Conservation (phyloP, 2,797 vertebrate species). For the Eulemur mongoz region DNA sequence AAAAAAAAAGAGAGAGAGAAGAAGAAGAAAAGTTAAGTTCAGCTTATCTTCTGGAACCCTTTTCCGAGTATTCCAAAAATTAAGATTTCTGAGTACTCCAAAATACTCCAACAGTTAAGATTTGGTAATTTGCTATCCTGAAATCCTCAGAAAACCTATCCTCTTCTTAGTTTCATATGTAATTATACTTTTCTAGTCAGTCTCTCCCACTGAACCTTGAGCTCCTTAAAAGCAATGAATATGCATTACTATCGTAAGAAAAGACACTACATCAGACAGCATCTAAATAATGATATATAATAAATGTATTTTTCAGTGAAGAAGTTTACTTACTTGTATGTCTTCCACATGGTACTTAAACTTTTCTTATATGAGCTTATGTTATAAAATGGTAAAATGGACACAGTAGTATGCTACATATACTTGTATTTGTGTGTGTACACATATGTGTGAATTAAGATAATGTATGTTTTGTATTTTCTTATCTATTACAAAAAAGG, state of each 20-base stretch:
- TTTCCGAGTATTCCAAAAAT: background rate
- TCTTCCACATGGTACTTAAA: background rate
- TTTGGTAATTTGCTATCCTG: background rate
- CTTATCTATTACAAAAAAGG: background rate
- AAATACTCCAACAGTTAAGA: background rate
- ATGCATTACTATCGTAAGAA: background rate
- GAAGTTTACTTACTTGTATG: background rate
- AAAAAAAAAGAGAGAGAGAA: background rate
- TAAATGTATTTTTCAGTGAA: no score
- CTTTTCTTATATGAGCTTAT: background rate
- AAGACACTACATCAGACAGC: background rate
- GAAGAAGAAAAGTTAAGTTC: no score
- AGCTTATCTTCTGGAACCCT: background rate
- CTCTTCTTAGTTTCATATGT: no score
- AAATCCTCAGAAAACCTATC: background rate
- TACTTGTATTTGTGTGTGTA: no score
- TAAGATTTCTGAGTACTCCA: no score
- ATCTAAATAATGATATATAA: background rate
- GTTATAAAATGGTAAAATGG: background rate
- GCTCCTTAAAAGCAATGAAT: background rate
- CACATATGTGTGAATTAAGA: background rate
- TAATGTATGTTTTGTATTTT: background rate
- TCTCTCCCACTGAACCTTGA: background rate
- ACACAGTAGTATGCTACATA: background rate
- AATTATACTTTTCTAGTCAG: background rate